Conservation (phyloP, 2,797 vertebrate species). For the Sitta carolinensis region DNA sequence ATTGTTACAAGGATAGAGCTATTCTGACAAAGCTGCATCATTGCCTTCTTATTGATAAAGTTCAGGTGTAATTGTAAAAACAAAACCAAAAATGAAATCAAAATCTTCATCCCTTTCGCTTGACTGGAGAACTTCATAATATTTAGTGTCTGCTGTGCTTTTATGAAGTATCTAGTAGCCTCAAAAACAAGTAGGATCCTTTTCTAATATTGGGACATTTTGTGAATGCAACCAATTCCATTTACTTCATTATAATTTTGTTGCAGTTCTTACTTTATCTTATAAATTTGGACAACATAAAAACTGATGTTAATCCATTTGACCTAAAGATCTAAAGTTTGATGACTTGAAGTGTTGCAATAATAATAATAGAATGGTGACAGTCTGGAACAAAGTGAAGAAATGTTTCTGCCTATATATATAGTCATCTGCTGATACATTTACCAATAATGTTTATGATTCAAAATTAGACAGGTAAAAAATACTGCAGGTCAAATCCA, state of each 20-base stretch:
- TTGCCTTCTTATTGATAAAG: not conserved
- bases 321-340: not conserved
- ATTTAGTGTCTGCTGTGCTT: not conserved
- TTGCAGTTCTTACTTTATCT: not conserved
- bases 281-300: not conserved
- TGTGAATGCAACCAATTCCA: not conserved
- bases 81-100: not conserved
- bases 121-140: not conserved
- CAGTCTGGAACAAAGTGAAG: not conserved
- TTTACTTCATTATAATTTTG: not conserved
- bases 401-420: not conserved
- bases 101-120: not conserved
- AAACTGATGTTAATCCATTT: not conserved
- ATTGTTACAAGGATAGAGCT: not conserved
- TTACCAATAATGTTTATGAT: not conserved
- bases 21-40: not conserved
- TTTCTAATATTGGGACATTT: not conserved
- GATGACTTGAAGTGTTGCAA: not conserved
- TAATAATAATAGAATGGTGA: not conserved
- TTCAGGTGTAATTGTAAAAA: not conserved
- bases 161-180: not conserved
- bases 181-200: not conserved
- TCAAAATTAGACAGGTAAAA: not conserved
- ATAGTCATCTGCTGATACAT: not conserved
- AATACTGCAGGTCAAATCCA: not conserved